Base-by-base conservation (phyloP, 2,888 invertebrate species). In the Drosophila mimetica region DNA sequence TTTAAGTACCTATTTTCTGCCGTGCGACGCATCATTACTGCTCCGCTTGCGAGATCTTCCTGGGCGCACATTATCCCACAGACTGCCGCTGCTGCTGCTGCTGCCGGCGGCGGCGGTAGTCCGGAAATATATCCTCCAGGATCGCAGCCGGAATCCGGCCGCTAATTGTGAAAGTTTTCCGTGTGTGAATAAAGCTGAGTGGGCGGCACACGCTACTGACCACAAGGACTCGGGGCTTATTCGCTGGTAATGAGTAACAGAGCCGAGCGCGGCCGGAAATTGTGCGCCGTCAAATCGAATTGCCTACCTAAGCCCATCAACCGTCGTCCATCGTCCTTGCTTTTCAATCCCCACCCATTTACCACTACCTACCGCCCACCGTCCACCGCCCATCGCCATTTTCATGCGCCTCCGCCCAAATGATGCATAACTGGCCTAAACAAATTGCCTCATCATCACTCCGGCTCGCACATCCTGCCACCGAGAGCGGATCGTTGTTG, bases 381-480 rank as follows among this genome's bases (percentile, higher is more conserved):
- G 30, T n/a, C 32, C 20, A 13, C 13, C 13, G 14, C 1, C 36
- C 36, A 14, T 14, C 8, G 8, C 20, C 18, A 39, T 39, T 18
- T 4, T 16, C 39, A 18, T 5, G 11, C n/a, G 36, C 47, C 41
- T 9, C 14, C 14, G 28, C 28, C 46, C 46, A 64, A 61, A 76
- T 66, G 76, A 76, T 61, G 65, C 78, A 75, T 60, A 52, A 53
- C 60, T 37, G 73, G 48, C 50, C 44, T 22, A 63, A 52, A 61
- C 76, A 51, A 76, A 66, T 76, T 69, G 74, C 44, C 74, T 58
- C 69, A 74, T 77, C 60, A 77, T 55, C 61, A 54, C 25, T 60
- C 39, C 20, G 28, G 36, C 42, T 37, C 34, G 34, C 66, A 34
- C 66, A 63, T 63, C 66, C 51, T 65, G 66, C 34, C 46, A 28